phyloP scores from a whole-genome alignment of 2,797 vertebrate species.

The Vespertilio murinus region DNA sequence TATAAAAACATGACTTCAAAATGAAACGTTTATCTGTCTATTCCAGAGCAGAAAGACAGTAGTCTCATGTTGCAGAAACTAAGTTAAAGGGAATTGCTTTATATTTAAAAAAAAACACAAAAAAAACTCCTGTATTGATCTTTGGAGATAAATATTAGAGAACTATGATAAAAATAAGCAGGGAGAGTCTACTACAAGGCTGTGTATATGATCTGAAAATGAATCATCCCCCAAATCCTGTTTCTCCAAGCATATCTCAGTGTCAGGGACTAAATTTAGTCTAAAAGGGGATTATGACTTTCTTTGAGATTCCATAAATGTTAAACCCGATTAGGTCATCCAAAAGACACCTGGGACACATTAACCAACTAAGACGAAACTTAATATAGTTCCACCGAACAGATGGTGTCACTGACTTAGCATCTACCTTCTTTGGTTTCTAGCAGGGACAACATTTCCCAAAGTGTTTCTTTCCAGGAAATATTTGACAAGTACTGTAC shows the following conservation, averaged over 20 bases:
- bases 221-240: not conserved
- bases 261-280: not conserved
- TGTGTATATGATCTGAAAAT: not conserved
- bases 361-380: not conserved
- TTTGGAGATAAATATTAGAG: not conserved
- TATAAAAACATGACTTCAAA: not conserved
- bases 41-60: not conserved
- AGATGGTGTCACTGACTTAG: not conserved
- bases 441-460: not conserved
- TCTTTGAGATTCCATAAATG: not conserved
- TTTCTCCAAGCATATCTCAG: not conserved
- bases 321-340: not conserved
- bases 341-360: not conserved
- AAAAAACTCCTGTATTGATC: not conserved
- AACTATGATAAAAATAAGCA: not conserved
- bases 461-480: conserved; percentile 51
- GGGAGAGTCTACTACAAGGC: not conserved
- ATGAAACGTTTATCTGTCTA: conserved; percentile 22
- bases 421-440: not conserved
- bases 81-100: conserved; percentile 5
- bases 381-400: not conserved
- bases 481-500: not conserved
- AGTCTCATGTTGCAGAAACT: not conserved
- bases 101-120: not conserved
- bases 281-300: not conserved